Evolutionary conservation across 2,888 invertebrate genomes (phyloP), one percentile per base, ranked within the genome.

Genomic region (Ormyrus nitidulus): DNA sequence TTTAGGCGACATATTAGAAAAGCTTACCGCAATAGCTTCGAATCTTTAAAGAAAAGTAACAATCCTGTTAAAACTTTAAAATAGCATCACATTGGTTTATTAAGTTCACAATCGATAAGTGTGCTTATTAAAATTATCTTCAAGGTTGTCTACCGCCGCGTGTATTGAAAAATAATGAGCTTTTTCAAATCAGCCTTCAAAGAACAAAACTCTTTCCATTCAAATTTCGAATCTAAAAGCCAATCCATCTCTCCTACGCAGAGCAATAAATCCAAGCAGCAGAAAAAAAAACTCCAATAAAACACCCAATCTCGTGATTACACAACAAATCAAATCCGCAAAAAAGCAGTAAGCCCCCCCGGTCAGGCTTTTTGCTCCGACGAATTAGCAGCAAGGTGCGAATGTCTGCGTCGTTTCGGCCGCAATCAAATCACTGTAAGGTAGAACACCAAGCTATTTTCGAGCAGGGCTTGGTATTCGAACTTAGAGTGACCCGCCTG

Each of bases 371-470:
- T 10, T 51, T 11, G 51, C 5, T 11, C 44, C 19, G 0, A 19
- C 34, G 56, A 76, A 62, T 76, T 76, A 59, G 53, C 69, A 76
- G 64, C 49, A 10, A 11, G 3, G 51, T 19, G 64, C 46, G 68
- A 34, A 61, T 3, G 68, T 53, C 6, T 34, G 34, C 68, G 69
- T 1, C 58, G 81, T 56, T 46, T 56, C 11, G 66, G 83, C 88
- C 91, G 90, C 90, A 92, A 93, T 93, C 94, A 93, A 92, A 94
- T 96, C 96, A 96, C 96, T 96, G 96, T 96, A 96, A 97, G 96
- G 96, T 96, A 96, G 96, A 97, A 97, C 96, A 97, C 96, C 96
- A 97, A 96, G 95, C 96, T 93, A 92, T 90, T 92, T 87, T 87
- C 90, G 91, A 91, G 91, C 92, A 92, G 93, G 94, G 96, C 96